These are phyloP conservation scores for Drosophila sproati DNA, from an alignment of 1,140 invertebrate genomes.

Conservation along the genomic window DNA sequence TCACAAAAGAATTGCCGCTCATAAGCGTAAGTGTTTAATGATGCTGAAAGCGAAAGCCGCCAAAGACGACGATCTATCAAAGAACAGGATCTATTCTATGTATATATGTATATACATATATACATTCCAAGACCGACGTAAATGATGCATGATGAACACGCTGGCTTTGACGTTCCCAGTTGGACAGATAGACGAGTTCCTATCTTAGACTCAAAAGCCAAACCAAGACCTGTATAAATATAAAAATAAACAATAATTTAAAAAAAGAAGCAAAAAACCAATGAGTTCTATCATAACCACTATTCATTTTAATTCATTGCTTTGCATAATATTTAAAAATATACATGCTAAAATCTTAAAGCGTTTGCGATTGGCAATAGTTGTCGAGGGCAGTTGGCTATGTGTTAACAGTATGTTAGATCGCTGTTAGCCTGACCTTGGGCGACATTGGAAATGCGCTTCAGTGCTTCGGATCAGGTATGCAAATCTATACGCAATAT, in stretches of 20 bases:
- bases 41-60: constrained; percentile 15
- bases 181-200: constrained; percentile 2
- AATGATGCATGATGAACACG: constrained; percentile 67
- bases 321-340: constrained; percentile 69
- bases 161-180: constrained; percentile 23
- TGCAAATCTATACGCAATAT: constrained; percentile 46
- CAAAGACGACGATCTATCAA: constrained; percentile 1
- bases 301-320: constrained; percentile 64
- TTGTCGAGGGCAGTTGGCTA: background rate
- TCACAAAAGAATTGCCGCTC: constrained; percentile 48
- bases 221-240: constrained; percentile 61
- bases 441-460: constrained; percentile 68
- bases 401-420: constrained; percentile 40
- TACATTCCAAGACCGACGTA: constrained; percentile 38
- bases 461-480: constrained; percentile 37
- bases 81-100: constrained; percentile 67
- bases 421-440: constrained; percentile 60
- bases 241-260: constrained; percentile 52
- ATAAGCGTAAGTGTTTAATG: constrained; percentile 38
- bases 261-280: constrained; percentile 14
- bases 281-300: constrained; percentile 46
- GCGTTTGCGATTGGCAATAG: constrained; percentile 38
- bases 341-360: constrained; percentile 45
- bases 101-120: constrained; percentile 9
- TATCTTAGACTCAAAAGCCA: constrained; percentile 50